Evolutionary conservation across 2,113 vertebrate genomes (phyloP).

Genomic region (Opisthocomus hoazin): DNA sequence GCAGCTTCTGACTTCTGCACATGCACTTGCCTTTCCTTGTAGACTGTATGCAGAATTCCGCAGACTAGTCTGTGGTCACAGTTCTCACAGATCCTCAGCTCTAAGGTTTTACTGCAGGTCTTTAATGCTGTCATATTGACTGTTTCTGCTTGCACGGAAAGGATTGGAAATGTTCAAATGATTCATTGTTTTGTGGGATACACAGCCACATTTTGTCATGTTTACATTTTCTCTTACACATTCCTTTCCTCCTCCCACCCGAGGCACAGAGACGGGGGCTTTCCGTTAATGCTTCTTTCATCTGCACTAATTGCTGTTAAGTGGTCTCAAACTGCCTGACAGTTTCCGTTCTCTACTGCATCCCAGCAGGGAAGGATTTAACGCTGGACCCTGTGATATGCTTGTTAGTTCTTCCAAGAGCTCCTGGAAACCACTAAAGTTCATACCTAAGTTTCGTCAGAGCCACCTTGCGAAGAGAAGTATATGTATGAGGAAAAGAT

Average conservation of each 20-base stretch:
- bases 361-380: conserved; percentile 43
- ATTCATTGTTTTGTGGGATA: conserved; percentile 18
- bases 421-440: conserved; percentile 21
- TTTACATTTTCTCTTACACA: conserved; percentile 1
- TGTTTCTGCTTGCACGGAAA: conserved; percentile 7
- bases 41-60: neutral
- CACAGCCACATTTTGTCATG: neutral
- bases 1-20: neutral
- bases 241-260: conserved; percentile 24
- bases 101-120: neutral
- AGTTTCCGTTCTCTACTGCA: conserved; percentile 38
- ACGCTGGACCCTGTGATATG: conserved; percentile 18
- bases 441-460: conserved; percentile 3
- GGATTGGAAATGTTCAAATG: conserved; percentile 13
- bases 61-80: neutral
- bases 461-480: neutral
- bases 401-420: conserved; percentile 31
- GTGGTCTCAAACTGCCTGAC: conserved; percentile 48
- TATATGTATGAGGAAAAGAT: neutral
- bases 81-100: neutral
- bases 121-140: conserved; percentile 20
- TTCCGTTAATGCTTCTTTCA: conserved; percentile 23
- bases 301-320: conserved; percentile 50
- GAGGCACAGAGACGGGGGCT: neutral
- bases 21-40: neutral